Percentiles rank a stretch among this genome's conserved stretches.
These are phyloP conservation scores for Meteorus cinctellus DNA, from an alignment of 2,888 invertebrate species.

Conservation along the genomic window DNA sequence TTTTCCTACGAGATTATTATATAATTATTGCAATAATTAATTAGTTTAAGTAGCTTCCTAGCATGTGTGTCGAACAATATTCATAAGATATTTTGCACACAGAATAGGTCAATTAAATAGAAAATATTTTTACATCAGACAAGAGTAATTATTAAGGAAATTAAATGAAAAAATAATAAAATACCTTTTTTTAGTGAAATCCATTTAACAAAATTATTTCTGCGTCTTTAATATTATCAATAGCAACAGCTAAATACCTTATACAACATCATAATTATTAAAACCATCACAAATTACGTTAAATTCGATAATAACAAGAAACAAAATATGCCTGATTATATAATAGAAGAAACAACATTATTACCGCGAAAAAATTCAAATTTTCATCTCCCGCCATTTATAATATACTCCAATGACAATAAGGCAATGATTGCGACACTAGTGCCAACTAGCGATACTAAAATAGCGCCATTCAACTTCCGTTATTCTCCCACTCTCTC, in stretches of 20 bases:
- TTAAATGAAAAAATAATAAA: no score
- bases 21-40: neutral
- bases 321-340: no score
- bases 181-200: no score
- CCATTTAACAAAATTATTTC: no score
- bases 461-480: constrained; percentile 14
- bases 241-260: no score
- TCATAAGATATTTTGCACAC: neutral
- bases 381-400: neutral
- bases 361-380: neutral
- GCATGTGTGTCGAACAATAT: neutral
- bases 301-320: no score
- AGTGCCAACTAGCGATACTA: neutral
- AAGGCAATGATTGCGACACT: neutral
- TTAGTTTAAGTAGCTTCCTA: neutral
- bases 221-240: no score
- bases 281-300: no score
- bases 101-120: neutral
- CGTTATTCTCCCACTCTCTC: neutral
- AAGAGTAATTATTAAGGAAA: no score
- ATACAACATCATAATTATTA: no score
- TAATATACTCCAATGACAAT: neutral
- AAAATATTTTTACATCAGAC: constrained; percentile 1
- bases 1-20: constrained; percentile 3
- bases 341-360: neutral